Percentiles rank a stretch among this genome's conserved stretches.
Conservation (phyloP, 2,797 vertebrate genomes). For the Nyctalus aviator region DNA sequence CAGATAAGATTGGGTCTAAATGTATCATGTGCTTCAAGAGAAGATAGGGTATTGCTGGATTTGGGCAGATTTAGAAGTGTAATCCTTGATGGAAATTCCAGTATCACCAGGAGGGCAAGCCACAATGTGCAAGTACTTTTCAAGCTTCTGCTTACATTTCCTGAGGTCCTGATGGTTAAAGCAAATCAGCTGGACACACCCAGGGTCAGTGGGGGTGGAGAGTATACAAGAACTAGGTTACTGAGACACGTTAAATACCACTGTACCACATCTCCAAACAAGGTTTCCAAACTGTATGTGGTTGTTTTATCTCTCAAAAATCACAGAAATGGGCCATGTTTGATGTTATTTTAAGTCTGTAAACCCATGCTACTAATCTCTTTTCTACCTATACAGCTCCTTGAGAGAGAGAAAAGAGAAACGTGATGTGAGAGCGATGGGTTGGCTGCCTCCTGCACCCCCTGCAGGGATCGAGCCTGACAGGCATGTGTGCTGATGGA, state of each 20-base stretch:
- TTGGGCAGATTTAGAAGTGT: not conserved
- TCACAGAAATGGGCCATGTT: not conserved
- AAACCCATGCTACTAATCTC: not conserved
- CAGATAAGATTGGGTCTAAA: not conserved
- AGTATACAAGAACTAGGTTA: not conserved
- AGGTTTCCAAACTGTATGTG: not conserved
- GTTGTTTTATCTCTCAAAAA: not conserved
- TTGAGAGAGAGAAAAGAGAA: not conserved
- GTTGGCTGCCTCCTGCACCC: too few relatives aligned
- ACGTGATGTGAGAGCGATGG: not conserved
- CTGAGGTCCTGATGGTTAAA: constrained; percentile 4
- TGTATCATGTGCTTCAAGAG: not conserved
- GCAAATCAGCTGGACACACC: not conserved
- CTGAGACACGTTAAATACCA: not conserved
- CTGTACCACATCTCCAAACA: not conserved
- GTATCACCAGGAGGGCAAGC: not conserved
- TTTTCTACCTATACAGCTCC: not conserved
- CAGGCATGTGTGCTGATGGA: not conserved
- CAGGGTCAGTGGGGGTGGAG: not conserved
- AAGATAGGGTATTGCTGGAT: not conserved
- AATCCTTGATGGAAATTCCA: not conserved
- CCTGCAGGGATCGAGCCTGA: too few relatives aligned
- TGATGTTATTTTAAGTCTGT: constrained; percentile 31
- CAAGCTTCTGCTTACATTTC: not conserved
- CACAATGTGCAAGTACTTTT: not conserved